Conservation (phyloP, 2,888 invertebrate genomes). For the Philereme vetulata region DNA sequence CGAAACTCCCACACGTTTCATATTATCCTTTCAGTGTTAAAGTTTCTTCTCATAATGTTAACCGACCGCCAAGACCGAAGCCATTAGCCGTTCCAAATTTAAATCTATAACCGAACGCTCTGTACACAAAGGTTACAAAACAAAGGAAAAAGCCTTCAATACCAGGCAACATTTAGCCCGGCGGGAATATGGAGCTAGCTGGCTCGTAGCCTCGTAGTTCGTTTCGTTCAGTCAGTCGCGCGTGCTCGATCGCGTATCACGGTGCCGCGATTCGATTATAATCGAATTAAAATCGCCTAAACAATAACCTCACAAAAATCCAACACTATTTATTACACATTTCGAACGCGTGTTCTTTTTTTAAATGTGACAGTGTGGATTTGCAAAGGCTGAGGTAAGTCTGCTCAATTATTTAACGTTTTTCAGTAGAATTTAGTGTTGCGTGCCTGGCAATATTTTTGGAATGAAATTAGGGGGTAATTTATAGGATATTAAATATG, state of each 20-base stretch:
- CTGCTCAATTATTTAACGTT: conserved; percentile 39
- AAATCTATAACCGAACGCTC: conserved; percentile 11
- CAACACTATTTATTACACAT: conserved; percentile 31
- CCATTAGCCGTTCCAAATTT: conserved; percentile 19
- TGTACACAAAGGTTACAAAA: conserved; percentile 16
- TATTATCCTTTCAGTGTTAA: background rate
- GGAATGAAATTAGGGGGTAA: conserved; percentile 21
- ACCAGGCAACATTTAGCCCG: conserved; percentile 60
- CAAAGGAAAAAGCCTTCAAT: conserved; percentile 41
- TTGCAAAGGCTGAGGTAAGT: conserved; percentile 34
- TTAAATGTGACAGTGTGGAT: conserved; percentile 24
- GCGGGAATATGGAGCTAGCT: conserved; percentile 52
- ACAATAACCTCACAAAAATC: conserved; percentile 47
- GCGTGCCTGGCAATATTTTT: conserved; percentile 23
- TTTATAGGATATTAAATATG: conserved; percentile 19
- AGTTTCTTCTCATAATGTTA: conserved; percentile 10
- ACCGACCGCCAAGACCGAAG: background rate
- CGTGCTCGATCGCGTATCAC: conserved; percentile 50
- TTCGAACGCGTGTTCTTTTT: conserved; percentile 23
- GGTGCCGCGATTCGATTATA: conserved; percentile 22
- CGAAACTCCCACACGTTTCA: too few species aligned
- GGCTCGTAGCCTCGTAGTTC: too few species aligned
- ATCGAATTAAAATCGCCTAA: conserved; percentile 42
- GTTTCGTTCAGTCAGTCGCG: conserved; percentile 66
- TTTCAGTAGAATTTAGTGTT: conserved; percentile 26